Conservation (phyloP, 2,797 vertebrate genomes). For the Xerus rutilus region DNA sequence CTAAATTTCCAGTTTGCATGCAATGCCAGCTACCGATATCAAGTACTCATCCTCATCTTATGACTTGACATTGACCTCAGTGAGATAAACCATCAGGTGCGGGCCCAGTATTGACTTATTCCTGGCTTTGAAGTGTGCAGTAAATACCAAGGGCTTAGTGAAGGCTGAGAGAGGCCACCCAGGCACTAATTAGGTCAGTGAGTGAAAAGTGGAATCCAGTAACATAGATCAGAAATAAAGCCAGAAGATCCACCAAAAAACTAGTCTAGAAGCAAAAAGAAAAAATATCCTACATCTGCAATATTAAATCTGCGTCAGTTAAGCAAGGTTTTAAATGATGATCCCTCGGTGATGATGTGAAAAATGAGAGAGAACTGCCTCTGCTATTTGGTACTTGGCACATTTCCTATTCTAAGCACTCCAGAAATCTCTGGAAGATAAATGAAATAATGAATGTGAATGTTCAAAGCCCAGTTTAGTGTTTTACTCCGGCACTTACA, state of each 20-base stretch:
- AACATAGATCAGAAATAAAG: slow-evolving; percentile 52
- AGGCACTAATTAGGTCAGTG: slow-evolving; percentile 35
- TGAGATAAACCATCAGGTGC: background rate
- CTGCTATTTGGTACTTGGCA: background rate
- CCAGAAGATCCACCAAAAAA: background rate
- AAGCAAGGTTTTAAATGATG: slow-evolving; percentile 41
- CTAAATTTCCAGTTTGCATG: slow-evolving; percentile 18
- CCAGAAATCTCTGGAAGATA: background rate
- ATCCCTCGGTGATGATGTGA: background rate
- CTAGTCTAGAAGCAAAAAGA: background rate
- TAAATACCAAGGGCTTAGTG: slow-evolving; percentile 49
- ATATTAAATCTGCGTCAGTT: slow-evolving; percentile 15
- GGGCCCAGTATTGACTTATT: slow-evolving; percentile 37
- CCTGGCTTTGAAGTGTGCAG: background rate
- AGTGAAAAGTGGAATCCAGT: slow-evolving; percentile 52
- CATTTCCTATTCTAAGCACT: background rate
- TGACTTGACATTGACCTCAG: background rate
- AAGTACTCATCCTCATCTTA: background rate
- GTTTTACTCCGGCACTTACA: background rate
- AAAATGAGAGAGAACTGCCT: background rate
- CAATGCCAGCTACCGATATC: slow-evolving; percentile 25
- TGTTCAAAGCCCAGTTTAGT: background rate
- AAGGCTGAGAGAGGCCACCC: background rate
- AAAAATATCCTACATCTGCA: background rate
- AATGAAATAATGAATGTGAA: background rate